These are phyloP conservation scores for Baronia brevicornis DNA, from an alignment of 2,888 invertebrate species.

Conservation along the genomic window DNA sequence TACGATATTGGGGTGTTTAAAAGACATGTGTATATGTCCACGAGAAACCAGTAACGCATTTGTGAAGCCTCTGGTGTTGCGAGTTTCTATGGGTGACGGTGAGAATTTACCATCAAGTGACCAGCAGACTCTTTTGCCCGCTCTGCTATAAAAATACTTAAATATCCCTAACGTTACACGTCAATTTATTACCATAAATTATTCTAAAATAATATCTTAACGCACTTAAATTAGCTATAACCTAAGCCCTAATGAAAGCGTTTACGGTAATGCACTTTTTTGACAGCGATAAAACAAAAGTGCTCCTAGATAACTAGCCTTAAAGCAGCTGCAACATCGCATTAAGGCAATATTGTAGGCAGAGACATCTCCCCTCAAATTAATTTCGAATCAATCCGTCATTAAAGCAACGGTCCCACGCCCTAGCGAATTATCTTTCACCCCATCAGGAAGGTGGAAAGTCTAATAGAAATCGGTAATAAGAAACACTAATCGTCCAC, in stretches of 20 bases:
- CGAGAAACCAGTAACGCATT: too few species aligned
- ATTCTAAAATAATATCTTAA: conserved; percentile 13
- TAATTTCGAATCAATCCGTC: conserved; percentile 72
- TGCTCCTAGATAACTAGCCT: conserved; percentile 41
- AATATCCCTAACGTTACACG: conserved; percentile 8
- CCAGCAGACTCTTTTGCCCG: too few species aligned
- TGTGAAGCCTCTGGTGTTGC: too few species aligned
- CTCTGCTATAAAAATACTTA: too few species aligned
- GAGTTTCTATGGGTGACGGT: too few species aligned
- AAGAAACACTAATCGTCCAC: conserved; percentile 67
- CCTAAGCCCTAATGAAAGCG: conserved; percentile 16
- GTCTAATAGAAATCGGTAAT: conserved; percentile 73
- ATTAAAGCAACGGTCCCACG: conserved; percentile 68
- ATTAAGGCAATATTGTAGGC: conserved; percentile 40
- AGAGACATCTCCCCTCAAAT: conserved; percentile 58
- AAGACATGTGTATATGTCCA: too few species aligned
- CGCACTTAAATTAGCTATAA: conserved; percentile 16
- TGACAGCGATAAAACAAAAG: conserved; percentile 35
- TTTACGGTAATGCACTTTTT: conserved; percentile 22
- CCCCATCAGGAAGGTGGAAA: conserved; percentile 70
- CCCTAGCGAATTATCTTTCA: conserved; percentile 68
- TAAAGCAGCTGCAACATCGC: conserved; percentile 40
- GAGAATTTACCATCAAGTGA: too few species aligned
- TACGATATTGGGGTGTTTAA: too few species aligned
- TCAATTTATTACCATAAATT: conserved; percentile 10